phyloP scores from a whole-genome alignment of 2,888 invertebrate genomes.

The Rhagophthalmus giganteus region DNA sequence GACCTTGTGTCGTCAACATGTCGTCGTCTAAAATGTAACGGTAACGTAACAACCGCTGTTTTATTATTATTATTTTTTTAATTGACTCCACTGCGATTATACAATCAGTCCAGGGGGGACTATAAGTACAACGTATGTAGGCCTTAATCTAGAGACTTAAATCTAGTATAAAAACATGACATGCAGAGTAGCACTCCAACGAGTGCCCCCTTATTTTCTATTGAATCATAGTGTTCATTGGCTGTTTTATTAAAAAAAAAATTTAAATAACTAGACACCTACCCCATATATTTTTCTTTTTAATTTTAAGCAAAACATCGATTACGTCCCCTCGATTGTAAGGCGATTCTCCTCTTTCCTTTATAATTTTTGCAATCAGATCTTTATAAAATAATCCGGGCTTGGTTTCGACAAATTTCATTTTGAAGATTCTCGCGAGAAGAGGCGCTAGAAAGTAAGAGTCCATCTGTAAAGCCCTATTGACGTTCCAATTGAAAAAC shows the following conservation, averaged over 20 bases:
- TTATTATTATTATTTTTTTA: no score
- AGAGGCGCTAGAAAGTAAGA: conserved; percentile 40
- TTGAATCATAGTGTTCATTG: no score
- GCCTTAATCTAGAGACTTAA: no score
- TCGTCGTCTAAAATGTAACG: conserved; percentile 59
- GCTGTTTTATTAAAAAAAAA: conserved; percentile 38
- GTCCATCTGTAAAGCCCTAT: conserved; percentile 44
- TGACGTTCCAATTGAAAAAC: conserved; percentile 31
- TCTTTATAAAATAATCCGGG: conserved; percentile 39
- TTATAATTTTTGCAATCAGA: conserved; percentile 43
- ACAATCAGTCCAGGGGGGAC: no score
- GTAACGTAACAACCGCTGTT: no score
- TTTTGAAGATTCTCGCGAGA: conserved; percentile 36
- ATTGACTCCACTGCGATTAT: no score
- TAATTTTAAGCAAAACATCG: conserved; percentile 41
- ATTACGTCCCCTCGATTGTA: conserved; percentile 46
- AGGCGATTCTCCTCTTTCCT: conserved; percentile 33
- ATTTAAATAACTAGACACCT: no score
- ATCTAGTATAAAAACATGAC: no score
- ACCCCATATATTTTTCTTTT: no score
- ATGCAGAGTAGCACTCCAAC: no score
- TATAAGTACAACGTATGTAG: no score
- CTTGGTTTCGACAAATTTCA: conserved; percentile 38
- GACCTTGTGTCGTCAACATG: conserved; percentile 61
- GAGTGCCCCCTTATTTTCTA: no score